Base-by-base conservation (phyloP, 1,140 invertebrate species). In the Popillia japonica region DNA sequence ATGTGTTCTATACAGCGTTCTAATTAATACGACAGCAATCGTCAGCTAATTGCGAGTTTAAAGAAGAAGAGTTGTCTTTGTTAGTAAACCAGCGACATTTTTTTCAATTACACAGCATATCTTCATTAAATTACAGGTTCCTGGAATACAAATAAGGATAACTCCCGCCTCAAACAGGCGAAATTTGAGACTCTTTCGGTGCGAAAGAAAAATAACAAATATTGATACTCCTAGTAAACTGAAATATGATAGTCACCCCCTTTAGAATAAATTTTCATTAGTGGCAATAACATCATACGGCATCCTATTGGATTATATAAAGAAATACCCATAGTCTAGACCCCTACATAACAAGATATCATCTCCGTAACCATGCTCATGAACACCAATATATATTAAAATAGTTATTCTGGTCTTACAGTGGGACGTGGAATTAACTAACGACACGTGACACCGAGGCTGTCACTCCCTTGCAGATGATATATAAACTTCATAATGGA, bases 401-500 rank as follows among this genome's bases (percentile, higher is more conserved):
- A 34, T 68, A 68, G 61, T 68, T 68, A 68, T 68, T 20, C 61
- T 68, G 22, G 61, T 68, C 61, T 68, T 68, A 68, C 20, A 68
- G 22, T 68, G 14, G 20, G 61, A 68, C 44, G 11, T 20, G 9
- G 27, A 14, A 68, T 68, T 68, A 23, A 68, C 61, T 34, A 23
- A 22, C 27, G 61, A 68, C 72, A 74, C 72, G 72, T 74, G 72
- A 74, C 22, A 74, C 72, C 40, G 14, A 7, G 72, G 40, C 34
- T 27, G 72, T 74, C 72, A 74, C 72, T 41, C 72, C 72, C 72
- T 74, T 23, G 0, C 7, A 20, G 72, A 40, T 41, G 27, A 74
- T 44, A 74, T 17, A 74, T 74, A 74, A 27, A 41, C 34, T 74
- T 8, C 72, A 74, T 74, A 74, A 74, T 74, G 72, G 72, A 74